Percentiles rank a stretch among this genome's conserved stretches.
phyloP scores from a whole-genome alignment of 2,888 invertebrate genomes.

The Atrina japonica region DNA sequence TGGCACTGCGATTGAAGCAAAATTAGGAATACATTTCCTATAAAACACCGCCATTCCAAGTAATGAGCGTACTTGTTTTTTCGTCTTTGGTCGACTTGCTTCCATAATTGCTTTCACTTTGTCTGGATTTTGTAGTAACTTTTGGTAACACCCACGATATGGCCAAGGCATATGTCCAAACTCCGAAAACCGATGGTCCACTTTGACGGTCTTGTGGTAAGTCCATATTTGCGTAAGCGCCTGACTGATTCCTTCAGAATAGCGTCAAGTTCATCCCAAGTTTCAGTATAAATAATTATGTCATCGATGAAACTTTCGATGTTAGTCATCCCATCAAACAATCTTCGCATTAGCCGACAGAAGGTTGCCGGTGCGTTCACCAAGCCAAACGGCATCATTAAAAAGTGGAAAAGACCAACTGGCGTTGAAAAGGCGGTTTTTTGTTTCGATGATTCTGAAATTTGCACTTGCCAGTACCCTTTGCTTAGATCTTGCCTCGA shows the following conservation, averaged over 20 bases:
- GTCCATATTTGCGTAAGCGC: slow-evolving; percentile 25
- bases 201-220: slow-evolving; percentile 4
- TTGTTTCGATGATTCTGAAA: too few species aligned
- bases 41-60: slow-evolving; percentile 48
- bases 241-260: slow-evolving; percentile 10
- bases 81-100: slow-evolving; percentile 35
- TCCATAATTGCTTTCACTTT: slow-evolving; percentile 37
- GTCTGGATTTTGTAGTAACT: slow-evolving; percentile 22
- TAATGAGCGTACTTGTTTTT: slow-evolving; percentile 41
- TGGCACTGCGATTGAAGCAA: too few species aligned
- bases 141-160: slow-evolving; percentile 24
- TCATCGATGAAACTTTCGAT: slow-evolving; percentile 36
- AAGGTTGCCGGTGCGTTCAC: too few species aligned
- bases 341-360: background rate
- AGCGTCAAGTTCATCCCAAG: slow-evolving; percentile 38
- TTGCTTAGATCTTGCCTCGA: background rate
- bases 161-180: slow-evolving; percentile 35
- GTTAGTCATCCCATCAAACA: slow-evolving; percentile 27
- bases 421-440: too few species aligned
- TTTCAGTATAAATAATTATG: too few species aligned
- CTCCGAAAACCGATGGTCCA: slow-evolving; percentile 19
- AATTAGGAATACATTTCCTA: slow-evolving; percentile 16
- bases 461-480: slow-evolving; percentile 1
- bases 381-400: too few species aligned
- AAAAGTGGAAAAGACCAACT: too few species aligned